Base-by-base conservation (phyloP, 2,113 vertebrate species). In the Chloroceryle aenea region DNA sequence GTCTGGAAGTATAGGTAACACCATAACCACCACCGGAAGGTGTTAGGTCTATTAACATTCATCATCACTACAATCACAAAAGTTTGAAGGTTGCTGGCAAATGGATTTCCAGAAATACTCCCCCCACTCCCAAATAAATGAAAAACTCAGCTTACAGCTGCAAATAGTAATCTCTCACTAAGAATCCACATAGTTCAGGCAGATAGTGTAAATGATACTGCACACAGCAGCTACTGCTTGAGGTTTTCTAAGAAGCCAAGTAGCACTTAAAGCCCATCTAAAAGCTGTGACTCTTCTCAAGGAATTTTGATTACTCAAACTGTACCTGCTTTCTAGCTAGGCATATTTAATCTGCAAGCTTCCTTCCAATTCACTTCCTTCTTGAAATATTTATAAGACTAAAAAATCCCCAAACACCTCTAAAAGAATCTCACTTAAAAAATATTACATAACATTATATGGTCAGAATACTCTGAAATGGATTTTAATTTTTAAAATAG, bases 321-420 rank as follows among this genome's bases (percentile, higher is more conserved):
- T 29, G 8, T 80, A 80, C 69, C 66, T 66, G 29, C 71, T 90
- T 93, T 87, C 75, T 74, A 92, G 96, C 87, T 79, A 86, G 25
- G 15, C 4, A 1, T 34, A 62, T 53, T 86, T 80, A 1, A 88
- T 77, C 42, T 58, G 17, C 50, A 88, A 80, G 13, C n/a, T 85
- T 96, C 47, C 62, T 95, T 95, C 64, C 76, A 84, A 42, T 30
- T 64, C 77, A 34, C 19, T 81, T 90, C 72, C 72, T 78, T 67
- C 48, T 83, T 87, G 48, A 91, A 83, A 87, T 55, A 91, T 48
- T 48, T 58, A 58, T 18, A 30, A 75, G 47, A 53, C 71, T 58
- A 12, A 50, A 78, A 90, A 67, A 26, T 6, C 29, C 9, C 19
- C 15, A 50, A 75, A 87, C 5, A 64, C 15, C 15, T 78, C 50